phyloP scores from a whole-genome alignment of 2,113 vertebrate genomes.

The Craseonycteris thonglongyai region DNA sequence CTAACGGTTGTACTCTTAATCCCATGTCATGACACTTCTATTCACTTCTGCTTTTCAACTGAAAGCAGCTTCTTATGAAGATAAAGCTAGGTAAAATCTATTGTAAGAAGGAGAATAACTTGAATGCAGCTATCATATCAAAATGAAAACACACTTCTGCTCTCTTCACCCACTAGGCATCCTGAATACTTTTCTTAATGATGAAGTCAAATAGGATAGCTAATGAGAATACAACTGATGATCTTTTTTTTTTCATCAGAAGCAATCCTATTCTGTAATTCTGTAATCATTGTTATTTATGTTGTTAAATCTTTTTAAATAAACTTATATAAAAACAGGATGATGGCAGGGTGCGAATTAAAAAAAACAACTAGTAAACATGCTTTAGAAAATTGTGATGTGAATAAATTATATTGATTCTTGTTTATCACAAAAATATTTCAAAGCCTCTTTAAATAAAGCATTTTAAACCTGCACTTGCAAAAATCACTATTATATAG shows the following conservation, averaged over 20 bases:
- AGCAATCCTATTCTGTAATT: conserved; percentile 78
- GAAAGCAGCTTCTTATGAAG: conserved; percentile 96
- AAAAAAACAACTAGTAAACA: conserved; percentile 63
- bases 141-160: conserved; percentile 85
- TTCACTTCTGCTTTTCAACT: conserved; percentile 95
- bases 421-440: conserved; percentile 77
- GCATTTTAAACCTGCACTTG: conserved; percentile 70
- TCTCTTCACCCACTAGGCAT: conserved; percentile 79
- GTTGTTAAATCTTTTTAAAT: conserved; percentile 75
- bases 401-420: conserved; percentile 77
- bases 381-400: conserved; percentile 74
- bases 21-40: conserved; percentile 98
- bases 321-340: conserved; percentile 73
- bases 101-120: conserved; percentile 89
- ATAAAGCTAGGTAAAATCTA: conserved; percentile 99
- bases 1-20: conserved; percentile 95
- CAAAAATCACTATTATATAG: conserved; percentile 63
- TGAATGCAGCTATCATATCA: conserved; percentile 84
- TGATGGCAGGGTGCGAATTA: conserved; percentile 73
- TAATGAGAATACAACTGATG: conserved; percentile 73
- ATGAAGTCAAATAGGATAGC: conserved; percentile 80
- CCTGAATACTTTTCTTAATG: conserved; percentile 82
- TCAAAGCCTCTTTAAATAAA: conserved; percentile 78
- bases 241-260: conserved; percentile 59
- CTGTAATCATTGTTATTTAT: conserved; percentile 81